Conservation (phyloP, 1,140 invertebrate species). For the Temnothorax nylanderi region DNA sequence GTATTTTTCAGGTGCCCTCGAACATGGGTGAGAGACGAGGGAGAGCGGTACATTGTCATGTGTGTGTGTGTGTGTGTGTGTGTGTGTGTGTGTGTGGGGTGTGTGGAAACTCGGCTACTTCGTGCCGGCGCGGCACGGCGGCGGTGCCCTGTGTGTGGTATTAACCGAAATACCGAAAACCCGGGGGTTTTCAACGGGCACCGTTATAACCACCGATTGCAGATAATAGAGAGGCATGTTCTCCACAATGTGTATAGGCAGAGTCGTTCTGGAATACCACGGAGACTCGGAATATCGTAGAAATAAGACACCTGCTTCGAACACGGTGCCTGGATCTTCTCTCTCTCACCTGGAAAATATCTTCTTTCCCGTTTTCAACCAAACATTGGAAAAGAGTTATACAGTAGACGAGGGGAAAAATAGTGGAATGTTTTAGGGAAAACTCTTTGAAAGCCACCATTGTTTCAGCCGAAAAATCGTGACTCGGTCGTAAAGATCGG, state of each 20-base stretch:
- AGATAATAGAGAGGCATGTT: conserved; percentile 24
- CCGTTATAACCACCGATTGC: not conserved
- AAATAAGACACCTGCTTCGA: conserved; percentile 2
- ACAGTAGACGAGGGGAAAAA: not conserved
- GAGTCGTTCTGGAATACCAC: conserved; percentile 14
- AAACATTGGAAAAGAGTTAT: not conserved
- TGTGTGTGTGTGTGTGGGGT: not conserved
- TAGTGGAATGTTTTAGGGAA: not conserved
- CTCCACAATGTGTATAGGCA: not conserved
- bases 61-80: not conserved
- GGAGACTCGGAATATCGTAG: not conserved
- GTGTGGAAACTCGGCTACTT: conserved; percentile 23
- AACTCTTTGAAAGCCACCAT: not conserved
- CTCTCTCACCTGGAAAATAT: conserved; percentile 5
- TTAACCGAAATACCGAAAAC: conserved; percentile 43
- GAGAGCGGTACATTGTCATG: conserved; percentile 21
- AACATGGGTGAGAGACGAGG: not conserved
- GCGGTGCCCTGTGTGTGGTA: conserved; percentile 49
- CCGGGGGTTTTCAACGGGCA: not conserved
- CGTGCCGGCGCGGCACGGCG: not conserved
- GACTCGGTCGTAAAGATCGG: conserved; percentile 9
- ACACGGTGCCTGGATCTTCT: too few species aligned
- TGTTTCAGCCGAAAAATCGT: conserved; percentile 23
- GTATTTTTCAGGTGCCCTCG: conserved; percentile 56
- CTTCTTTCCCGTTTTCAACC: not conserved